Conservation (phyloP, 1,140 invertebrate genomes). For the Drosophila melanogaster region DNA sequence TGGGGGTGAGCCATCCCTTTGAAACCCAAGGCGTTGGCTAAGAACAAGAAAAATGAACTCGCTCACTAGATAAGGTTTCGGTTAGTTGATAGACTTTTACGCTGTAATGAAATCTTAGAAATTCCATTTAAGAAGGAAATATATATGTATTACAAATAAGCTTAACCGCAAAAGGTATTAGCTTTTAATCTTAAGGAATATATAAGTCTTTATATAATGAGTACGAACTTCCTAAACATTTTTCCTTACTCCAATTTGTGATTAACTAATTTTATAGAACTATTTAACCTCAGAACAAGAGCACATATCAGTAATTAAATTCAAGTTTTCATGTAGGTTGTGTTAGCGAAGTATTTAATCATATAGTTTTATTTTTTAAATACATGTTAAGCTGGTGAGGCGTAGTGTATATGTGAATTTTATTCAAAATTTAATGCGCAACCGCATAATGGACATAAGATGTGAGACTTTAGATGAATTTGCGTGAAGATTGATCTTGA, state of each 20-base stretch:
- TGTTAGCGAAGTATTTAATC: conserved; percentile 57
- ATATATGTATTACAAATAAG: too few relatives aligned
- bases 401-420: conserved; percentile 70
- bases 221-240: too few relatives aligned
- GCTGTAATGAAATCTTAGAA: not conserved
- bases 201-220: too few relatives aligned
- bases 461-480: conserved; percentile 61
- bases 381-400: conserved; percentile 65
- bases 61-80: conserved; percentile 38
- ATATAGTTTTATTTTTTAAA: conserved; percentile 49
- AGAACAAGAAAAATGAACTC: conserved; percentile 23
- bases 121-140: too few relatives aligned
- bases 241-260: too few relatives aligned
- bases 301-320: not conserved
- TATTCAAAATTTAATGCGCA: conserved; percentile 62
- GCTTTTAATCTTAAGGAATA: too few relatives aligned
- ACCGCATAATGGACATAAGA: conserved; percentile 46
- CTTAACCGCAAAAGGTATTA: too few relatives aligned
- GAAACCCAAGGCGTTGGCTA: conserved; percentile 38
- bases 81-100: conserved; percentile 28
- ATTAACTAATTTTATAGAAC: not conserved
- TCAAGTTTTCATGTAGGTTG: not conserved
- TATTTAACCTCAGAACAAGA: not conserved
- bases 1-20: conserved; percentile 54
- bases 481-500: conserved; percentile 55